phyloP scores from a whole-genome alignment of 2,113 vertebrate species.

The Chelonoidis abingdonii region DNA sequence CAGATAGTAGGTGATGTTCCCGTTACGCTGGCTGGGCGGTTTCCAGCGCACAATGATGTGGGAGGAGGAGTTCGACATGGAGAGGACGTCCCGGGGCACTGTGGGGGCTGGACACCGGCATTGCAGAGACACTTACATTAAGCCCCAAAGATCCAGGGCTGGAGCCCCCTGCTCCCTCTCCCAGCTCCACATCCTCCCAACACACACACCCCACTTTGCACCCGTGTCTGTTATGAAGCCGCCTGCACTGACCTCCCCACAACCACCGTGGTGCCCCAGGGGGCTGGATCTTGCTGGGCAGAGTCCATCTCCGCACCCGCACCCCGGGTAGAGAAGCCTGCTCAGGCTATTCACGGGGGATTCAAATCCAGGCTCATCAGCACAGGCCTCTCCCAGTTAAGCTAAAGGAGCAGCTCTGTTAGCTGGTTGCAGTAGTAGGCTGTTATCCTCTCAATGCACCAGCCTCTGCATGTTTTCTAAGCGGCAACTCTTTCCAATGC shows the following conservation, averaged over 20 bases:
- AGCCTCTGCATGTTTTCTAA: neutral
- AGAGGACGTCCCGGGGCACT: slow-evolving; percentile 82
- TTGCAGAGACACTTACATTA: neutral
- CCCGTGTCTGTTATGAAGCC: neutral
- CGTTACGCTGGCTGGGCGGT: slow-evolving; percentile 81
- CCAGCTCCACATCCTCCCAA: neutral
- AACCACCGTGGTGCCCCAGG: too few relatives aligned
- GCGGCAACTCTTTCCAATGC: fast-evolving
- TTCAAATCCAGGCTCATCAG: neutral
- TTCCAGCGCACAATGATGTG: slow-evolving; percentile 86
- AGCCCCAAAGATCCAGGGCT: neutral
- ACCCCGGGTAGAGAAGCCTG: neutral
- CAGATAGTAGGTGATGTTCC: slow-evolving; percentile 85
- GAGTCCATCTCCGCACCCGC: neutral
- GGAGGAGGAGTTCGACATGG: slow-evolving; percentile 85
- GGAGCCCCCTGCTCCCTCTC: neutral
- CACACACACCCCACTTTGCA: neutral
- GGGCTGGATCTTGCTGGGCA: neutral
- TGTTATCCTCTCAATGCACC: too few relatives aligned
- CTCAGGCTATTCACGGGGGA: neutral
- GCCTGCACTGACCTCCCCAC: neutral
- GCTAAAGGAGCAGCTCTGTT: neutral
- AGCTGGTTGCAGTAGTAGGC: neutral
- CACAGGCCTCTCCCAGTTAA: neutral
- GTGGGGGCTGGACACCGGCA: slow-evolving; percentile 72